Evolutionary conservation across 2,113 vertebrate species (phyloP), one percentile per base, ranked within the genome.

Genomic region (Furnarius figulus): DNA sequence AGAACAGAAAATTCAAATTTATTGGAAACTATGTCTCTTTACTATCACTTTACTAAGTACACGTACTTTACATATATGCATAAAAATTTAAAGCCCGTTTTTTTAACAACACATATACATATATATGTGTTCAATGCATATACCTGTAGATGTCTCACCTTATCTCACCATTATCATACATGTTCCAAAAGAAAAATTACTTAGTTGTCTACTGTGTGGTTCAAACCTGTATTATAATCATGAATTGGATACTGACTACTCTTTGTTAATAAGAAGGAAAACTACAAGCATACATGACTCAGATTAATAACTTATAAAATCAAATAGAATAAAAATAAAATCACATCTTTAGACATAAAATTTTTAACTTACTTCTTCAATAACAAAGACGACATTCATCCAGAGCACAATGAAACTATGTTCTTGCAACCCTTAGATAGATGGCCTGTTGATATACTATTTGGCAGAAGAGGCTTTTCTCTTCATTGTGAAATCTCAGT

Each of bases 401-500:
- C 59, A 82, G 24, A 93, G 35, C 52, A 96, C 7, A 91, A 76
- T 53, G 39, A 96, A 93, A 72, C 74, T 85, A 50, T 76, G 75
- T 70, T 83, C 62, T 84, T 86, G 20, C 55, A 91, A 40, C 40
- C 63, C 27, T 53, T 62, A 74, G 55, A 86, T 74, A 73, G 84
- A 89, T 5, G 3, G 42, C 82, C 63, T 86, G 49, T 85, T 95
- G 62, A 70, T 86, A 85, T 28, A 92, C 37, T 89, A 77, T 87
- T 75, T 96, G 84, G 63, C 75, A 83, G 24, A 81, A 40, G 49
- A 87, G n/a, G 18, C 42, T 94, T 67, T 95, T 77, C 58, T 87
- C 58, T 94, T 94, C 52, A 58, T 66, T 79, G 30, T 91, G 78
- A 82, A 95, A 93, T 93, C 90, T 67, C 62, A 86, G 82, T 91